phyloP scores from a whole-genome alignment of 1,140 invertebrate genomes.

The Drosophila nasuta region DNA sequence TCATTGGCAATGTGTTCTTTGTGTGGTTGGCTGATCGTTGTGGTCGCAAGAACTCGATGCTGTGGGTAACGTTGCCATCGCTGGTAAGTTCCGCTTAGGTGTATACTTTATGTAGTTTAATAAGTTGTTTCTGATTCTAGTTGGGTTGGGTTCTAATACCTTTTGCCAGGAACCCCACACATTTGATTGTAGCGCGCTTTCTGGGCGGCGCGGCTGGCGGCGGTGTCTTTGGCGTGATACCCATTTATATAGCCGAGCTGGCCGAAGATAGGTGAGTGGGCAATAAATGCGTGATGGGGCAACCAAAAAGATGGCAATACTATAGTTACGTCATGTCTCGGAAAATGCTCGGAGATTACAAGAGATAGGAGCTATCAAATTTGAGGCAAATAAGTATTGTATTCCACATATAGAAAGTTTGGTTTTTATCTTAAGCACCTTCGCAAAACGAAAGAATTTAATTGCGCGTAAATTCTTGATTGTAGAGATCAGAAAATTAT shows the following conservation, averaged over 20 bases:
- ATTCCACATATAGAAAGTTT: too few species aligned
- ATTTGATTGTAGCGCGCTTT: conserved; percentile 84
- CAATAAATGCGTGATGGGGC: neutral
- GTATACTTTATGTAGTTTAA: too few species aligned
- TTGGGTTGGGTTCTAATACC: conserved; percentile 83
- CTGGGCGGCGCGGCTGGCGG: conserved; percentile 85
- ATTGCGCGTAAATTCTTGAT: too few species aligned
- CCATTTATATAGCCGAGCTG: conserved; percentile 85
- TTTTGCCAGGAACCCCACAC: conserved; percentile 72
- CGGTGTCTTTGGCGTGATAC: conserved; percentile 84
- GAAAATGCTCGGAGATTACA: too few species aligned
- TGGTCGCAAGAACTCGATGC: conserved; percentile 63
- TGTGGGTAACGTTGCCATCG: conserved; percentile 68
- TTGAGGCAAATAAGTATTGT: too few species aligned
- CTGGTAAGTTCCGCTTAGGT: conserved; percentile 47
- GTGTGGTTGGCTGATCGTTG: conserved; percentile 86
- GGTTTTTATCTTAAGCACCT: too few species aligned
- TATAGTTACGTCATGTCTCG: too few species aligned
- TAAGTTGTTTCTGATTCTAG: conserved; percentile 30
- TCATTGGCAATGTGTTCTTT: conserved; percentile 85
- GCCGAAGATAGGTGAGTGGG: conserved; percentile 76
- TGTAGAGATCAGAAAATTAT: too few species aligned
- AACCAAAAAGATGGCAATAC: too few species aligned
- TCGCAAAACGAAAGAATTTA: too few species aligned
- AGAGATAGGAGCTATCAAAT: too few species aligned